Base-by-base conservation (phyloP, 2,113 vertebrate genomes). In the Gymnogyps californianus region DNA sequence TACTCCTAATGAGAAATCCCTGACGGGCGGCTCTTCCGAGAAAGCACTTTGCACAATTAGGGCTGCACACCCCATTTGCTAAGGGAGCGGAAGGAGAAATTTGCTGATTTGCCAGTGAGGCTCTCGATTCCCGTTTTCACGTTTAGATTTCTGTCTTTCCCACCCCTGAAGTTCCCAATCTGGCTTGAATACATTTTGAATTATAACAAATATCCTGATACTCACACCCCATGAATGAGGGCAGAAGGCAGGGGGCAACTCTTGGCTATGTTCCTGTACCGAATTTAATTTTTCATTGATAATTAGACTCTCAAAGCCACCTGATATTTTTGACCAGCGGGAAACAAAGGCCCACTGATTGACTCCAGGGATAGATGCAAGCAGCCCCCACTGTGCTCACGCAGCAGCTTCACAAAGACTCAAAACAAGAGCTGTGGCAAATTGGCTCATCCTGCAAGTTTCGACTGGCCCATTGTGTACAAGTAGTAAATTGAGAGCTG, bases 371-470 rank as follows among this genome's bases (percentile, higher is more conserved):
- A 99, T 98, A 96, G 84, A 77, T 95, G 92, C 96, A 97, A 97
- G 97, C 72, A 91, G 97, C 98, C 98, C 98, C 98, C 96, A 97
- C 98, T 97, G 98, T 95, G 98, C 97, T 97, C 96, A 64, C 80
- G 62, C 95, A 70, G 97, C 97, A 97, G 98, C 98, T 98, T 98
- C 98, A 97, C 98, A 98, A 98, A 99, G 98, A 99, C 98, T 98
- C 98, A 98, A 99, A 99, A 99, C 99, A 99, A 98, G 98, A 99
- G 98, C 98, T 98, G 98, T 98, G 98, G 98, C 98, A 99, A 98
- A 98, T 98, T 98, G 98, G 98, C 98, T 99, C 98, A 98, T 98
- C 96, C 78, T 98, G 96, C 99, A 99, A 99, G 99, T 99, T 99
- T 97, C 97, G 97, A 99, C 99, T 99, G 98, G 99, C 98, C 99